These are phyloP conservation scores for Pseudomyrmex cubaensis DNA, from an alignment of 1,140 invertebrate genomes.

Conservation along the genomic window DNA sequence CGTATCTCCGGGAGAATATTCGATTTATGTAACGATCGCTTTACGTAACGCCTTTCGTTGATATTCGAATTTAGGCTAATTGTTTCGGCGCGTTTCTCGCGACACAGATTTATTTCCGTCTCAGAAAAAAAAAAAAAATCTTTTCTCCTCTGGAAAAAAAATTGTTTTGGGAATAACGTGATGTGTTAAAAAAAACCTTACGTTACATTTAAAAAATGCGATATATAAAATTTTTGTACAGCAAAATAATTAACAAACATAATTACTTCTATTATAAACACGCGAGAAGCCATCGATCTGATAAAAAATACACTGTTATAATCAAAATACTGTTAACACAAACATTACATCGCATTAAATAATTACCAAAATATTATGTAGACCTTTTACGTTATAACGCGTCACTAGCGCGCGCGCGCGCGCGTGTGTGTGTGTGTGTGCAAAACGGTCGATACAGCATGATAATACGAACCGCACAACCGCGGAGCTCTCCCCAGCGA, in stretches of 20 bases:
- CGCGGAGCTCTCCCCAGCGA: background rate
- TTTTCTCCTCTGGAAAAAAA: too few species aligned
- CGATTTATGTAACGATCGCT: background rate
- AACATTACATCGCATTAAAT: background rate
- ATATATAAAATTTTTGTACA: background rate
- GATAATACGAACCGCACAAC: conserved; percentile 15
- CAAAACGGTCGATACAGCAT: background rate
- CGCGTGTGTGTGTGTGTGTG: too few species aligned
- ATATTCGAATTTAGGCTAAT: conserved; percentile 70
- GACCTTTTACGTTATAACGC: conserved; percentile 2
- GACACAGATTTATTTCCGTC: conserved; percentile 1
- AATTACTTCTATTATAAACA: too few species aligned
- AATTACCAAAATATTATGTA: background rate
- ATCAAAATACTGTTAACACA: background rate
- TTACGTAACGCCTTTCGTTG: conserved; percentile 26
- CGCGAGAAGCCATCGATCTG: too few species aligned
- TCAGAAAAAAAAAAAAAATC: too few species aligned
- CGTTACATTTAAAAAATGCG: background rate
- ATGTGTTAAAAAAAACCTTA: too few species aligned
- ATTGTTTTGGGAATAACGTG: too few species aligned
- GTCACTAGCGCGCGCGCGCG: background rate
- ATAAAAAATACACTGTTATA: background rate
- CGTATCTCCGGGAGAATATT: conserved; percentile 8
- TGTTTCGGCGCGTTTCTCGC: conserved; percentile 19
- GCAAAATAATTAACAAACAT: too few species aligned